A percentile compares a stretch with the other conserved stretches of the same genome.
Evolutionary conservation across 2,113 vertebrate species (phyloP).

Genomic region (human): DNA sequence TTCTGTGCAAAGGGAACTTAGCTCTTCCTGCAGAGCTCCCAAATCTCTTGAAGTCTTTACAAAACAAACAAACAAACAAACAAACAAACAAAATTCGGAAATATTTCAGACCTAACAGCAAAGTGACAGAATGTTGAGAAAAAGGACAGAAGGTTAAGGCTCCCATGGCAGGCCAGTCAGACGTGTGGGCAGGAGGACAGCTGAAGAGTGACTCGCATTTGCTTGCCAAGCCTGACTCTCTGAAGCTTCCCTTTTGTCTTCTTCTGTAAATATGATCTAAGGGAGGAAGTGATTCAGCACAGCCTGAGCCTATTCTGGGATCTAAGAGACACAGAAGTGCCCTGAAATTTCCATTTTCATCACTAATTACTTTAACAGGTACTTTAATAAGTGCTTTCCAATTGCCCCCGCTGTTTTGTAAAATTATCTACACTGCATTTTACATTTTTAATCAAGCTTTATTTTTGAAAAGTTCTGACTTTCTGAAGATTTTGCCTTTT

Average conservation of each 20-base stretch:
- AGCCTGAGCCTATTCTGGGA: slow-evolving; percentile 64
- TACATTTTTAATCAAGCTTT: slow-evolving; percentile 73
- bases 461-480: slow-evolving; percentile 47
- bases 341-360: slow-evolving; percentile 75
- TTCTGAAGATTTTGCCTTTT: slow-evolving; percentile 59
- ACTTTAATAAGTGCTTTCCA: slow-evolving; percentile 72
- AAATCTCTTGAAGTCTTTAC: not conserved
- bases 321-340: slow-evolving; percentile 64
- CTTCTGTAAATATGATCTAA: not conserved
- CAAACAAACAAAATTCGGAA: not conserved
- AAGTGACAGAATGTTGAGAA: not conserved
- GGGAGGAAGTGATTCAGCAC: slow-evolving; percentile 61
- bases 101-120: not conserved
- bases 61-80: not conserved
- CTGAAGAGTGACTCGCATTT: not conserved
- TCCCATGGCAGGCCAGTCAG: not conserved
- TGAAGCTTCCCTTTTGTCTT: slow-evolving; percentile 30
- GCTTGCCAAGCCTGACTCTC: not conserved
- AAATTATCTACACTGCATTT: slow-evolving; percentile 66
- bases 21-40: not conserved
- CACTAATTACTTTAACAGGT: slow-evolving; percentile 76
- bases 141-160: not conserved
- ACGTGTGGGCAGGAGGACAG: too few species aligned
- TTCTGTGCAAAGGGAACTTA: not conserved
- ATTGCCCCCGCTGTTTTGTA: slow-evolving; percentile 64